These are phyloP conservation scores for Drosophila nigricruria DNA, from an alignment of 2,888 invertebrate species.

Conservation along the genomic window DNA sequence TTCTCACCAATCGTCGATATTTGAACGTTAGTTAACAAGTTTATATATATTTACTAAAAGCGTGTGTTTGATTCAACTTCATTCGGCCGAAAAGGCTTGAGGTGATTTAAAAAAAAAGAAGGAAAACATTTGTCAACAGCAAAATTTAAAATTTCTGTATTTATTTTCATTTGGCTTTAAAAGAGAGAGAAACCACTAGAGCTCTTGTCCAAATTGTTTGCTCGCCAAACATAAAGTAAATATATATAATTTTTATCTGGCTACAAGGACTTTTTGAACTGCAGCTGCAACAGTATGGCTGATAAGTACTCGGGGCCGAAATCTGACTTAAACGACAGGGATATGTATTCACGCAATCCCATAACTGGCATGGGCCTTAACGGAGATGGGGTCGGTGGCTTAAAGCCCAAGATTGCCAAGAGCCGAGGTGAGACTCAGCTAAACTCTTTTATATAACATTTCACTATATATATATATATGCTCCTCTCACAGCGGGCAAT, in stretches of 20 bases:
- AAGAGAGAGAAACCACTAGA: background rate
- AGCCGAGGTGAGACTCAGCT: constrained; percentile 20
- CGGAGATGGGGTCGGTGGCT: constrained; percentile 48
- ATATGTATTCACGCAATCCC: constrained; percentile 33
- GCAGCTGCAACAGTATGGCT: background rate
- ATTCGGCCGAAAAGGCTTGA: background rate
- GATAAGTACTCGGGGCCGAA: background rate
- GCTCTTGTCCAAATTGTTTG: background rate
- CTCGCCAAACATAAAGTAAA: background rate
- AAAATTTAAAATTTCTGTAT: constrained; percentile 8
- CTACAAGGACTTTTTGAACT: background rate
- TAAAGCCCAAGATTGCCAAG: constrained; percentile 46
- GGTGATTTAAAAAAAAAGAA: background rate
- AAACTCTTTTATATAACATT: background rate
- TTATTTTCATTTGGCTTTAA: background rate
- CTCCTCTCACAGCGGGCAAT: constrained; percentile 31
- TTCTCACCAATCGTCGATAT: background rate
- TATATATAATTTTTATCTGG: background rate
- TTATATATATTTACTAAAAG: background rate
- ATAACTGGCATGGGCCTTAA: constrained; percentile 50
- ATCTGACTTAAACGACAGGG: background rate
- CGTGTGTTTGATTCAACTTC: background rate
- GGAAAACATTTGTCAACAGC: constrained; percentile 1
- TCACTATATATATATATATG: background rate
- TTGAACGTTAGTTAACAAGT: background rate